phyloP scores from a whole-genome alignment of 2,888 invertebrate species.

The Trypoxylon attenuatum region DNA sequence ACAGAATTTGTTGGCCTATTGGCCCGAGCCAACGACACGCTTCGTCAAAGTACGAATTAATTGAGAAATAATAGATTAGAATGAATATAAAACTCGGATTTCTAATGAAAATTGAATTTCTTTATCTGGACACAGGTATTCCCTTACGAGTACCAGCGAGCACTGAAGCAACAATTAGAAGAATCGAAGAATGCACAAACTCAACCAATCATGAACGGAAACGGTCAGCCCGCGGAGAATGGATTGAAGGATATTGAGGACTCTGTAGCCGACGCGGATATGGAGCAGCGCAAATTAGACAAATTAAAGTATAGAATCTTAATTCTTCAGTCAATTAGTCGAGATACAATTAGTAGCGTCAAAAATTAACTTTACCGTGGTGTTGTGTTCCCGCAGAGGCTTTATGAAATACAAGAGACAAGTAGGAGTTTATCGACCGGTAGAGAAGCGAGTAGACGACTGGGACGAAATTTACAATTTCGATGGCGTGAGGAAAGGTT shows the following conservation, averaged over 20 bases:
- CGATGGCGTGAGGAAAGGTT: constrained; percentile 89
- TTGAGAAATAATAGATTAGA: too few species aligned
- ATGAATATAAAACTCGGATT: too few species aligned
- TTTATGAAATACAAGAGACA: constrained; percentile 98
- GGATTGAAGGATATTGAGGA: constrained; percentile 91
- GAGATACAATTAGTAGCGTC: constrained; percentile 32
- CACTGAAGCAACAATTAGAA: constrained; percentile 84
- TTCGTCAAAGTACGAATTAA: constrained; percentile 85
- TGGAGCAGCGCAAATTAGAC: constrained; percentile 88
- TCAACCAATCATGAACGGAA: constrained; percentile 70
- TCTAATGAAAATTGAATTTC: too few species aligned
- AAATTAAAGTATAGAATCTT: constrained; percentile 89
- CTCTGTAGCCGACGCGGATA: constrained; percentile 84
- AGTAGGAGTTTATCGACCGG: constrained; percentile 88
- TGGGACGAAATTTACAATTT: constrained; percentile 98
- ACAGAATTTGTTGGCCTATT: constrained; percentile 83
- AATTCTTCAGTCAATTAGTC: constrained; percentile 75
- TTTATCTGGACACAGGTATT: constrained; percentile 82
- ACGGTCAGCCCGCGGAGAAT: constrained; percentile 72
- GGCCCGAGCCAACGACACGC: constrained; percentile 85
- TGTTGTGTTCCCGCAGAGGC: constrained; percentile 78
- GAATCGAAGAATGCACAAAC: constrained; percentile 66
- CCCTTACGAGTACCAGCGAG: constrained; percentile 97
- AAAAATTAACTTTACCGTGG: neutral
- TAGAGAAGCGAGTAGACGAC: constrained; percentile 90